Evolutionary conservation across 2,888 invertebrate genomes (phyloP).

Genomic region (Limnephilus lunatus): DNA sequence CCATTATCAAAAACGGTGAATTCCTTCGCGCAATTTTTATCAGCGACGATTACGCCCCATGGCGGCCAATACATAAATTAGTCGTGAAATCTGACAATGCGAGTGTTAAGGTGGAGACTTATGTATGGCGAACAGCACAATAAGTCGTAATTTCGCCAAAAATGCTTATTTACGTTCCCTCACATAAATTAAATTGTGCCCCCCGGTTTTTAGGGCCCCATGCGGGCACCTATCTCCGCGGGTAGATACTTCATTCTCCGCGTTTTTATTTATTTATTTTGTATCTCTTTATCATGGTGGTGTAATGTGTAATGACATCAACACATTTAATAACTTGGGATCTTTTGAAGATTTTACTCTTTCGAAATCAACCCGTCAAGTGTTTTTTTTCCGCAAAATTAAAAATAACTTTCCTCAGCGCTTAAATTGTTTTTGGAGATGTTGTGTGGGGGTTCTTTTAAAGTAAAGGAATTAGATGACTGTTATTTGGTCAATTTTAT

Average conservation of each 20-base stretch:
- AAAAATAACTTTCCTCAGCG: too few species aligned
- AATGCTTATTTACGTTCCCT: slow-evolving; percentile 64
- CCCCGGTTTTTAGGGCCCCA: slow-evolving; percentile 3
- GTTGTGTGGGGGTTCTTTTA: too few species aligned
- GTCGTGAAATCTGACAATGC: slow-evolving; percentile 65
- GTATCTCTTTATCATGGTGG: background rate
- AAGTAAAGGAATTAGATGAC: too few species aligned
- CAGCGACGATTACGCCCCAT: slow-evolving; percentile 35
- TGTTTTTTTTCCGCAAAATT: background rate
- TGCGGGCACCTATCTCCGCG: background rate
- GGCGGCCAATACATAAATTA: slow-evolving; percentile 64
- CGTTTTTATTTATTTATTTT: background rate
- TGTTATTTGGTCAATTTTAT: too few species aligned
- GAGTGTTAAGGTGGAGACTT: slow-evolving; percentile 65
- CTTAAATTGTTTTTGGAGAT: too few species aligned
- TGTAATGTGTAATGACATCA: background rate
- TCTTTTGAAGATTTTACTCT: background rate
- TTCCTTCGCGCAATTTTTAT: slow-evolving; percentile 18
- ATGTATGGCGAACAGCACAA: slow-evolving; percentile 62
- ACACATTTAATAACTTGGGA: background rate
- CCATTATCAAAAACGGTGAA: slow-evolving; percentile 24
- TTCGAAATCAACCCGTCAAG: background rate
- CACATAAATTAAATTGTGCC: slow-evolving; percentile 59
- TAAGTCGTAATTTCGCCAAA: slow-evolving; percentile 66
- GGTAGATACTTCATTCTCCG: background rate